Evolutionary conservation across 2,797 vertebrate species (phyloP).

Genomic region (Oryzias sinensis): DNA sequence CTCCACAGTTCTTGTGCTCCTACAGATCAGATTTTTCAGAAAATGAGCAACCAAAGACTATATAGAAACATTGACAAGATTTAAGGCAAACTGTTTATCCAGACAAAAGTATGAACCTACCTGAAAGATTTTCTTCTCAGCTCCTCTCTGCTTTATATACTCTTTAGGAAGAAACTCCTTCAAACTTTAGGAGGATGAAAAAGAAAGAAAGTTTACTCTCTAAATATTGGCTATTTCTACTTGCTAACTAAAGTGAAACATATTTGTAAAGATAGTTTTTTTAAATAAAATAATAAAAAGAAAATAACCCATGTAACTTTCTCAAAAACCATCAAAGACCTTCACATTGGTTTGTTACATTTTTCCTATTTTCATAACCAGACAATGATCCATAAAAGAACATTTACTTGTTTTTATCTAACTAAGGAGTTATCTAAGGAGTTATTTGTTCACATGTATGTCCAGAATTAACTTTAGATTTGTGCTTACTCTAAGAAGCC

Average conservation of each 20-base stretch:
- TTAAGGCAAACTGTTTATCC: background rate
- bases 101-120: constrained; percentile 63
- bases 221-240: no score
- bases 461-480: no score
- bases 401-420: no score
- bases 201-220: no score
- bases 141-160: constrained; percentile 96
- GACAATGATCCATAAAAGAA: no score
- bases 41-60: constrained; percentile 1
- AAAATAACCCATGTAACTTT: no score
- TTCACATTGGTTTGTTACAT: background rate
- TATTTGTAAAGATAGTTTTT: no score
- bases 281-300: no score
- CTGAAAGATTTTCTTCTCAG: constrained; percentile 98
- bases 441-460: no score
- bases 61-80: background rate
- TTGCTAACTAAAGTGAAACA: no score
- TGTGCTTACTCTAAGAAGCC: constrained; percentile 95
- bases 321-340: no score
- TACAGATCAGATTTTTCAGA: constrained; percentile 53
- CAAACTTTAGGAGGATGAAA: constrained; percentile 73
- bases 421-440: no score
- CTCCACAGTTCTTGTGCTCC: constrained; percentile 97
- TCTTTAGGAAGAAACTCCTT: constrained; percentile 99
- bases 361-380: background rate